Evolutionary conservation across 2,888 invertebrate genomes (phyloP).

Genomic region (Meiosimyza platycephala): DNA sequence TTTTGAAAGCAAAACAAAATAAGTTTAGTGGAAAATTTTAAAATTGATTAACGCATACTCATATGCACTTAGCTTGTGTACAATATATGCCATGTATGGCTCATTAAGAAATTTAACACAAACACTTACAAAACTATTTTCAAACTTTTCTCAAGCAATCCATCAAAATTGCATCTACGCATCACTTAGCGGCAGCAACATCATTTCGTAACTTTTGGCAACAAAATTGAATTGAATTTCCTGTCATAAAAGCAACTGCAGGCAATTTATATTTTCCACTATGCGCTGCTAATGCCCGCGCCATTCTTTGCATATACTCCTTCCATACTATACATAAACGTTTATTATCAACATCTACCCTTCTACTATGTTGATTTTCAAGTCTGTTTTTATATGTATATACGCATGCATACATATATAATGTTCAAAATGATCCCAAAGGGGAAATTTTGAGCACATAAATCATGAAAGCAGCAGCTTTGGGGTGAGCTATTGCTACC

Average conservation of each 20-base stretch:
- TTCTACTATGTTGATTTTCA: no score
- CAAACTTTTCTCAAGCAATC: slow-evolving; percentile 54
- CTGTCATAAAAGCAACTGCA: background rate
- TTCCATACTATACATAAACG: no score
- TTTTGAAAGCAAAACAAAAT: no score
- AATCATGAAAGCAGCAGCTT: slow-evolving; percentile 21
- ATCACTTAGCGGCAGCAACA: slow-evolving; percentile 16
- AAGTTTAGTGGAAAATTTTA: no score
- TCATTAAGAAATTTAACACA: slow-evolving; percentile 6
- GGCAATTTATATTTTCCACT: no score
- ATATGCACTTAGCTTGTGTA: no score
- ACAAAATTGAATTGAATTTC: slow-evolving; percentile 28
- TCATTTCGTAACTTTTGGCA: background rate
- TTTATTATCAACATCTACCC: no score
- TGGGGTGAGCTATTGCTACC: background rate
- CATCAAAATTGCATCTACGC: slow-evolving; percentile 65
- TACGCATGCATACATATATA: background rate
- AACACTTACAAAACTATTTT: background rate
- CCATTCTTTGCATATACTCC: no score
- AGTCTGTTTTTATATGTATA: no score
- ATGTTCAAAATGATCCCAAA: slow-evolving; percentile 28
- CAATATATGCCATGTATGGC: background rate
- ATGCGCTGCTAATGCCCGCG: no score
- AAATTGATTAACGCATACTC: no score
- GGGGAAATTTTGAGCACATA: slow-evolving; percentile 29